phyloP scores from a whole-genome alignment of 2,797 vertebrate species.

The Odontamblyopus rebecca region DNA sequence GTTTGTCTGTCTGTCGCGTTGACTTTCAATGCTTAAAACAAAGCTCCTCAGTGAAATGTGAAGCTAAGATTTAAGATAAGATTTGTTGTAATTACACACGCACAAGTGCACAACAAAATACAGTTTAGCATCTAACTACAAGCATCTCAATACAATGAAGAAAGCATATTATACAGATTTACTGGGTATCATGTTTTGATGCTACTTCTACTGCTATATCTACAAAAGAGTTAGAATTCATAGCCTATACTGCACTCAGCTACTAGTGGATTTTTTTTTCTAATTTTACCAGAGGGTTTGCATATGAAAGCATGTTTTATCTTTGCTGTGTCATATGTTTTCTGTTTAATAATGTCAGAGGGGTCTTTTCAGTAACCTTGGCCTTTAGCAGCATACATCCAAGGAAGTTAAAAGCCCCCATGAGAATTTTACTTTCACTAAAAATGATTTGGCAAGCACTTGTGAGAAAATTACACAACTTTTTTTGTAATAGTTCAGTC shows the following conservation, averaged over 20 bases:
- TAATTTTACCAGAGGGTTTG: too few species aligned
- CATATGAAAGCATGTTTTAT: background rate
- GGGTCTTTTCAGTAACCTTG: too few species aligned
- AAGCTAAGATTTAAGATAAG: background rate
- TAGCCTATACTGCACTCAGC: too few species aligned
- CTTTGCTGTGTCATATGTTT: background rate
- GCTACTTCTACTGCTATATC: too few species aligned
- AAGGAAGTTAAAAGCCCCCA: background rate
- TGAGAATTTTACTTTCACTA: background rate
- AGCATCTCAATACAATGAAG: too few species aligned
- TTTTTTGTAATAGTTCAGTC: slow-evolving; percentile 28
- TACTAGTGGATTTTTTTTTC: too few species aligned
- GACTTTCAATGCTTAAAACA: background rate
- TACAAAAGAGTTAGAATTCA: too few species aligned
- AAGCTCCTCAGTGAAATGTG: background rate
- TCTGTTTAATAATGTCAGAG: background rate
- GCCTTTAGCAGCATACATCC: too few species aligned
- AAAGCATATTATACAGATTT: too few species aligned
- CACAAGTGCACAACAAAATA: background rate
- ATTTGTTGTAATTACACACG: background rate
- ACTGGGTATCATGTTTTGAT: too few species aligned
- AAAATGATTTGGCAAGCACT: background rate
- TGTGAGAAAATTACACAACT: background rate
- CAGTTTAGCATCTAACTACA: background rate
- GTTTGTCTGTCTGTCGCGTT: background rate